These are phyloP conservation scores for Aleadryas rufinucha DNA, from an alignment of 2,113 vertebrate genomes.

Conservation along the genomic window DNA sequence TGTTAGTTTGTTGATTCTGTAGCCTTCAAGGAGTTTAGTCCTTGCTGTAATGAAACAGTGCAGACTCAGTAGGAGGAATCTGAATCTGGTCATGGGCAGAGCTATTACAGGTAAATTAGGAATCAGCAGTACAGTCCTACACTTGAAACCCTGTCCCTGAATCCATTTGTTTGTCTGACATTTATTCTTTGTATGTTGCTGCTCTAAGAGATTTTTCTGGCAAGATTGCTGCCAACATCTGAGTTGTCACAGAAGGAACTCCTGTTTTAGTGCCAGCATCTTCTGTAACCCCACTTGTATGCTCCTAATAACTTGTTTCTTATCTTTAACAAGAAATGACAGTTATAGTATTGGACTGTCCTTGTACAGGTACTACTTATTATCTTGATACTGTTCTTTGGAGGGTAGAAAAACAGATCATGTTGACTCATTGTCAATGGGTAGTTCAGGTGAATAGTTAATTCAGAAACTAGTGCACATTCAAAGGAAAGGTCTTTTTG, in stretches of 20 bases:
- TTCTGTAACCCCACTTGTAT: neutral
- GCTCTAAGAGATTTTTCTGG: neutral
- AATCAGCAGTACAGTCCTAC: neutral
- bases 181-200: neutral
- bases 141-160: neutral
- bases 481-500: neutral
- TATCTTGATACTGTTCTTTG: neutral
- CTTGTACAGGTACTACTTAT: neutral
- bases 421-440: neutral
- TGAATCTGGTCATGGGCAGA: neutral
- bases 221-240: neutral
- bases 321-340: neutral
- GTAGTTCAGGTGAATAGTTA: neutral
- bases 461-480: neutral
- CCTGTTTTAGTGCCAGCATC: neutral
- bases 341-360: neutral
- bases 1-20: neutral
- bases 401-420: neutral
- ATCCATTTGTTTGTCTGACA: neutral
- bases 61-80: neutral
- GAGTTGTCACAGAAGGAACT: neutral
- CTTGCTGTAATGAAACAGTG: neutral
- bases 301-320: neutral
- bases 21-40: neutral
- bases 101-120: neutral